These are phyloP conservation scores for Bibio marci DNA, from an alignment of 2,888 invertebrate genomes.

Conservation along the genomic window DNA sequence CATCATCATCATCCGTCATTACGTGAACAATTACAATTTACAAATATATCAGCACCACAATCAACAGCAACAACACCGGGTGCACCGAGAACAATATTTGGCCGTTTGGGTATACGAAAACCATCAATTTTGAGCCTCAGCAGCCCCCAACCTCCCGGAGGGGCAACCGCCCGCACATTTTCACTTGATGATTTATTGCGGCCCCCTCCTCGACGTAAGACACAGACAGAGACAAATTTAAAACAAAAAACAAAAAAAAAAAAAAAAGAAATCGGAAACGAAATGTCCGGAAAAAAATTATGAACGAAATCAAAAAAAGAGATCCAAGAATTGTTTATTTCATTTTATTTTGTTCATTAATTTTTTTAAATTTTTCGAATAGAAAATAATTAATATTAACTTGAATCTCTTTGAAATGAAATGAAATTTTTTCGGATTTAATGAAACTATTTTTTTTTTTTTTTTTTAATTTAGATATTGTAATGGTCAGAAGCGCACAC, in stretches of 20 bases:
- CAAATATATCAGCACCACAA: slow-evolving; percentile 30
- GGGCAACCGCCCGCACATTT: slow-evolving; percentile 62
- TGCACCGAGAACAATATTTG: slow-evolving; percentile 51
- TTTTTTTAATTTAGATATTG: slow-evolving; percentile 1
- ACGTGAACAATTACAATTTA: slow-evolving; percentile 37
- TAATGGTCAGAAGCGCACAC: slow-evolving; percentile 5
- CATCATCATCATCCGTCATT: slow-evolving; percentile 37
- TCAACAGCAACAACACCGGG: slow-evolving; percentile 33
- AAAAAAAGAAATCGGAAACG: background rate
- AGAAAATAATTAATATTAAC: background rate
- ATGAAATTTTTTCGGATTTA: background rate
- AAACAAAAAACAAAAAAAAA: background rate
- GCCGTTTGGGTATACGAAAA: slow-evolving; percentile 75
- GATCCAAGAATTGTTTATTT: background rate
- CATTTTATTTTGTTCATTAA: background rate
- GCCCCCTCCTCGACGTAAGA: slow-evolving; percentile 68
- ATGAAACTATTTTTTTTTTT: background rate
- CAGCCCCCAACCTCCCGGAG: slow-evolving; percentile 38
- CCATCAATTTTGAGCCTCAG: slow-evolving; percentile 69
- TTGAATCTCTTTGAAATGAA: background rate
- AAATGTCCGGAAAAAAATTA: no score
- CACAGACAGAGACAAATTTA: no score
- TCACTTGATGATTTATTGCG: slow-evolving; percentile 79
- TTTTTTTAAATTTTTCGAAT: background rate
- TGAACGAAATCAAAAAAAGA: no score